These are phyloP conservation scores for Tragelaphus strepsiceros DNA, from an alignment of 2,113 vertebrate species.

Conservation along the genomic window DNA sequence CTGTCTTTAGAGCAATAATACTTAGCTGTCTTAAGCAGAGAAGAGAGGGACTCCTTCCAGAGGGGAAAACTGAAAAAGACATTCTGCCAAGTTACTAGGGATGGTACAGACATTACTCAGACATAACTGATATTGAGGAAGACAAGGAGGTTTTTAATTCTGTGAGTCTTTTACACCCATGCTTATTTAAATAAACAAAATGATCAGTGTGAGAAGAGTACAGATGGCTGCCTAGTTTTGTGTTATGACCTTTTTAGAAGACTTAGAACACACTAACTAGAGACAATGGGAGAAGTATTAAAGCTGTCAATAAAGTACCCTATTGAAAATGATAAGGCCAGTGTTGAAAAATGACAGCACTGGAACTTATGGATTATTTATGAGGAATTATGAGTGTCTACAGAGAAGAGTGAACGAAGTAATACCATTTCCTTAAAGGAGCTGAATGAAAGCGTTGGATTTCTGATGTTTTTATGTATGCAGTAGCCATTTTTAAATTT, in stretches of 20 bases:
- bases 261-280: not conserved
- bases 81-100: not conserved
- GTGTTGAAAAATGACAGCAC: not conserved
- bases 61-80: not conserved
- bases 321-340: not conserved
- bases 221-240: not conserved
- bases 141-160: not conserved
- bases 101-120: not conserved
- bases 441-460: not conserved
- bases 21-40: not conserved
- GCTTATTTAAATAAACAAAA: not conserved
- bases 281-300: not conserved
- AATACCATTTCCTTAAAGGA: not conserved
- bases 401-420: not conserved
- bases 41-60: not conserved
- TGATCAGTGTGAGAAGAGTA: not conserved
- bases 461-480: slow-evolving; percentile 33
- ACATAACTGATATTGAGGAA: not conserved
- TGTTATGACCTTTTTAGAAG: not conserved
- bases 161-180: not conserved
- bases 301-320: not conserved
- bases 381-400: not conserved
- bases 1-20: not conserved
- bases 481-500: not conserved
- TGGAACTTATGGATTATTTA: not conserved